These are phyloP conservation scores for Gambusia affinis DNA, from an alignment of 2,113 vertebrate species.

Conservation along the genomic window DNA sequence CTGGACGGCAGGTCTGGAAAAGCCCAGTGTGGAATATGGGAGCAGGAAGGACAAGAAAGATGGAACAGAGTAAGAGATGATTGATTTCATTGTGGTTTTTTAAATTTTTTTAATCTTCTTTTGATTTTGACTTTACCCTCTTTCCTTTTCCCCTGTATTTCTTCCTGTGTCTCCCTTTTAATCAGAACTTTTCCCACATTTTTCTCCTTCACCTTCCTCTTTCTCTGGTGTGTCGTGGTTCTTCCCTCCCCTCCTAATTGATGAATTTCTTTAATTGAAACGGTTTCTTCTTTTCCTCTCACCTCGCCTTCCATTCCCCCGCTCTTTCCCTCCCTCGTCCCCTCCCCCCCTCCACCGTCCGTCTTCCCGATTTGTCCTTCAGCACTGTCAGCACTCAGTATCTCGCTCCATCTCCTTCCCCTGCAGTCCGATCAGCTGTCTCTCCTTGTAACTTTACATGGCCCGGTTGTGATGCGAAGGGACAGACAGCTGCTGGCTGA, in stretches of 20 bases:
- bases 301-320: constrained; percentile 42
- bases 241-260: constrained; percentile 4
- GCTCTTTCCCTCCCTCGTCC: constrained; percentile 43
- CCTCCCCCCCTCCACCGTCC: constrained; percentile 53
- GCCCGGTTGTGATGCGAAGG: constrained; percentile 41
- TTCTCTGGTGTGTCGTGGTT: not conserved
- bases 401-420: constrained; percentile 69
- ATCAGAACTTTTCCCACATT: too few species aligned
- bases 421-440: constrained; percentile 64
- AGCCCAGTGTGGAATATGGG: constrained; percentile 63
- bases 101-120: not conserved
- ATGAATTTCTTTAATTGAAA: constrained; percentile 15
- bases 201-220: not conserved
- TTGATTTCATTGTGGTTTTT: constrained; percentile 11
- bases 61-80: constrained; percentile 52
- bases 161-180: too few species aligned
- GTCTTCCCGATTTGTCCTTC: constrained; percentile 78
- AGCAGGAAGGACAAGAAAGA: constrained; percentile 41
- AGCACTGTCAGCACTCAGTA: constrained; percentile 74
- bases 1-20: constrained; percentile 35
- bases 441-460: constrained; percentile 68
- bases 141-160: not conserved
- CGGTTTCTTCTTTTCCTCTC: constrained; percentile 21
- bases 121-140: not conserved
- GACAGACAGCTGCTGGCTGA: constrained; percentile 50